Evolutionary conservation across 2,113 vertebrate species (phyloP), one percentile per base, ranked within the genome.

Genomic region (Bettongia penicillata): DNA sequence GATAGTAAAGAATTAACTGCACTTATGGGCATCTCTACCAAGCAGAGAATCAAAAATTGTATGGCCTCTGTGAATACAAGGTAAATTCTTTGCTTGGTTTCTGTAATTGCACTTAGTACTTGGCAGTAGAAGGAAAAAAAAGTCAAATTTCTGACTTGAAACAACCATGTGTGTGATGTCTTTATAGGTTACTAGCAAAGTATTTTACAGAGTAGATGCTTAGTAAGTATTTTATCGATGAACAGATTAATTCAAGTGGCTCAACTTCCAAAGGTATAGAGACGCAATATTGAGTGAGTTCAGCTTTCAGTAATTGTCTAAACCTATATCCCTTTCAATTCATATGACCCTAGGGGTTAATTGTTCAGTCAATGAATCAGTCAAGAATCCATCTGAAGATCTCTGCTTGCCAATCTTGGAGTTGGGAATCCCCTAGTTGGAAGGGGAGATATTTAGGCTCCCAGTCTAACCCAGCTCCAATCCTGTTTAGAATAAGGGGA

Each of bases 321-420:
- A 94, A 48, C 12, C 0, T 49, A 37, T 77, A 49, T 93, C 28
- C 28, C 10, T 12, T 31, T 96, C 31, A 22, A 28, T 28, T 26
- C 55, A 57, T 2, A 57, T 10, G 10, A 28, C 25, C 26, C 26
- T 26, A 57, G 8, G 55, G 8, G 0, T 57, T 28, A 57, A 9
- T 28, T 23, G 55, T 95, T 95, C 8, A 95, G 84, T 95, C 43
- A 92, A 26, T 93, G 37, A 92, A 22, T 48, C 28, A 92, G 51
- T 53, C 43, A 93, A 47, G 93, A 94, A 94, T 50, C 37, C 53
- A 89, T 91, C 8, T 55, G 61, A 92, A 92, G 91, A 96, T 24
- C 22, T 2, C 3, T 6, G 51, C 10, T 95, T 91, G 37, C 50
- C 68, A 93, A 28, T 91, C 51, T 93, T 47, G 50, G 93, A 84